phyloP scores from a whole-genome alignment of 2,797 vertebrate species.

The Syndactyla subalaris region DNA sequence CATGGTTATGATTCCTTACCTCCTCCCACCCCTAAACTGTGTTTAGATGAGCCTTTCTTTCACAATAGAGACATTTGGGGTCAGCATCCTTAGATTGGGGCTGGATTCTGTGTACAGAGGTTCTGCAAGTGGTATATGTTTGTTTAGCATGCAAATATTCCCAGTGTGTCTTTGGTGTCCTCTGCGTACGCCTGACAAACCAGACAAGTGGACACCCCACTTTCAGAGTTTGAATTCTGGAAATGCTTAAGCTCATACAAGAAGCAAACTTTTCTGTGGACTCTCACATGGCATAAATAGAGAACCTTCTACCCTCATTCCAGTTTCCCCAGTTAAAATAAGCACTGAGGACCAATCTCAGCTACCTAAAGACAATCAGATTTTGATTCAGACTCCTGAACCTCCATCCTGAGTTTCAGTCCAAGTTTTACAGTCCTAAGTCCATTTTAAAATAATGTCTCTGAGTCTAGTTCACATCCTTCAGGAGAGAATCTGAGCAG shows the following conservation, averaged over 20 bases:
- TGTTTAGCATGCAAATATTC: neutral
- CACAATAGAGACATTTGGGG: neutral
- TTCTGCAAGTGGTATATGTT: neutral
- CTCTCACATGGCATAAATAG: neutral
- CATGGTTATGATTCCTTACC: neutral
- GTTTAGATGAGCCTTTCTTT: neutral
- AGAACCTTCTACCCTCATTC: neutral
- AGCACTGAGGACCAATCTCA: neutral
- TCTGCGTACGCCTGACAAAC: neutral
- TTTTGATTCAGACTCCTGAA: neutral
- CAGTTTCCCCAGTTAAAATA: neutral
- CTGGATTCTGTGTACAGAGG: neutral
- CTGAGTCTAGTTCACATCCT: neutral
- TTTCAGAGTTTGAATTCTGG: neutral
- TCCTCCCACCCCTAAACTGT: neutral
- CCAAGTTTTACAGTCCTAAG: neutral
- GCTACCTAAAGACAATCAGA: neutral
- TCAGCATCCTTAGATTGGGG: neutral
- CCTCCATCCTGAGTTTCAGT: neutral
- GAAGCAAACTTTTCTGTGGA: neutral
- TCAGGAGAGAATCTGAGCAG: neutral
- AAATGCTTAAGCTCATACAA: neutral
- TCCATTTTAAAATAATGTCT: neutral
- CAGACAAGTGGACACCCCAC: neutral
- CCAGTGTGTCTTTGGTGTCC: neutral